Evolutionary conservation across 2,888 invertebrate species (phyloP), one percentile per base, ranked within the genome.

Genomic region (Andrena dorsata): DNA sequence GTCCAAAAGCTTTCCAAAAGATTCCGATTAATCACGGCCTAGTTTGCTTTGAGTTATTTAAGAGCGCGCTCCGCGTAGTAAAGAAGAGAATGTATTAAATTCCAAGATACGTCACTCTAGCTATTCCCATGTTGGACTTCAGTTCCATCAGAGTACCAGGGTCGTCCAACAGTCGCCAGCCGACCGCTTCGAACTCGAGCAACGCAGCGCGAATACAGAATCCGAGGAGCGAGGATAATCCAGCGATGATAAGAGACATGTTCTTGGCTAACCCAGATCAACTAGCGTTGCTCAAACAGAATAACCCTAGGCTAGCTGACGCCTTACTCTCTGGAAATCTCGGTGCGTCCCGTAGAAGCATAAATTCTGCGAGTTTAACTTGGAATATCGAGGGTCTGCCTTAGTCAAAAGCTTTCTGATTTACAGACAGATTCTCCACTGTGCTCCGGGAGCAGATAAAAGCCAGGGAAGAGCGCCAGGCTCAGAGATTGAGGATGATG

Each of bases 221-320:
- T 88, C 89, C 94, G 16, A 94, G 95, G 23, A 94, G 94, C 60
- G 97, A 97, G 91, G 97, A 98, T 92, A 97, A 98, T 94, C 98
- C 98, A 7, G 96, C 96, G 23, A 95, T 96, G 90, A 97, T 98
- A 74, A 95, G 97, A 85, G 97, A 98, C 91, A 97, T 98, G 97
- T 97, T 98, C 90, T 94, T 98, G 60, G 96, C 97, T 35, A 98
- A 98, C 94, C 99, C 99, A 0, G 98, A 98, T 92, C 98, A 98
- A 92, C 94, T 99, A 76, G 97, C 98, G 0, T 93, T 98, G 78
- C 95, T 99, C 7, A 98, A 98, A 92, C 98, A 99, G 93, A 98
- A 99, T 91, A 99, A 99, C 95, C 98, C 98, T 6, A 95, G 97
- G 86, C 94, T 99, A 78, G 98, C 99, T 10, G 98, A 98, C 93